phyloP scores from a whole-genome alignment of 2,888 invertebrate species.

The Fabriciana adippe region DNA sequence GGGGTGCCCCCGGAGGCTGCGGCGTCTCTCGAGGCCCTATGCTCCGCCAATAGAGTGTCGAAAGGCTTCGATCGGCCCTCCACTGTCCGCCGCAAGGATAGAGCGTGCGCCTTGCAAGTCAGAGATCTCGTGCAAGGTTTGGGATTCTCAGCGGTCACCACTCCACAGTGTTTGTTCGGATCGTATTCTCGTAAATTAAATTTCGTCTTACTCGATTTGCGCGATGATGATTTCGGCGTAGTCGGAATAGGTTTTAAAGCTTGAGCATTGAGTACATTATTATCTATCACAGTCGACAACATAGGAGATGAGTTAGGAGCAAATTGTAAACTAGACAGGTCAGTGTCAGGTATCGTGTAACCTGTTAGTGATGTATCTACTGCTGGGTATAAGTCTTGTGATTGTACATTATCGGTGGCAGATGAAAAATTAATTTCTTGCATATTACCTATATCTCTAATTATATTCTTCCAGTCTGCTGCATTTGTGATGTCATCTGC shows the following conservation, averaged over 20 bases:
- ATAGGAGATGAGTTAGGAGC: conserved; percentile 64
- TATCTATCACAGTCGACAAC: conserved; percentile 57
- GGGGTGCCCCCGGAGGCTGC: conserved; percentile 45
- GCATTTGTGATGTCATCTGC: conserved; percentile 76
- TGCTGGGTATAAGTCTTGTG: conserved; percentile 63
- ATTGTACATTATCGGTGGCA: conserved; percentile 56
- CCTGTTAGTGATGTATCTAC: conserved; percentile 56
- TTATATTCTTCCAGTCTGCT: conserved; percentile 78
- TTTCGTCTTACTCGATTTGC: conserved; percentile 70
- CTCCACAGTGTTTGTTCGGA: conserved; percentile 92
- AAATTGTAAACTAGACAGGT: conserved; percentile 66
- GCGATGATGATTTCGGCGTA: conserved; percentile 58
- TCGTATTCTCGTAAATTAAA: conserved; percentile 87
- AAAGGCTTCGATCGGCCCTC: conserved; percentile 87
- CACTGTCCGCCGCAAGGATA: conserved; percentile 87
- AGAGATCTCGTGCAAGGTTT: conserved; percentile 91
- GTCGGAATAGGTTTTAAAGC: conserved; percentile 53
- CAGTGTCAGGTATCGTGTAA: conserved; percentile 63
- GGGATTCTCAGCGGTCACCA: conserved; percentile 84
- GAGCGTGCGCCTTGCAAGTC: conserved; percentile 86
- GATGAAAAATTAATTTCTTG: conserved; percentile 75
- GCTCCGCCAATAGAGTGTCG: conserved; percentile 88
- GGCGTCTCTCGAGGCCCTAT: conserved; percentile 85
- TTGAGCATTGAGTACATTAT: conserved; percentile 51
- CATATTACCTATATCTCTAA: conserved; percentile 76